Base-by-base conservation (phyloP, 2,888 invertebrate genomes). In the Drosophila cyrtoloma region DNA sequence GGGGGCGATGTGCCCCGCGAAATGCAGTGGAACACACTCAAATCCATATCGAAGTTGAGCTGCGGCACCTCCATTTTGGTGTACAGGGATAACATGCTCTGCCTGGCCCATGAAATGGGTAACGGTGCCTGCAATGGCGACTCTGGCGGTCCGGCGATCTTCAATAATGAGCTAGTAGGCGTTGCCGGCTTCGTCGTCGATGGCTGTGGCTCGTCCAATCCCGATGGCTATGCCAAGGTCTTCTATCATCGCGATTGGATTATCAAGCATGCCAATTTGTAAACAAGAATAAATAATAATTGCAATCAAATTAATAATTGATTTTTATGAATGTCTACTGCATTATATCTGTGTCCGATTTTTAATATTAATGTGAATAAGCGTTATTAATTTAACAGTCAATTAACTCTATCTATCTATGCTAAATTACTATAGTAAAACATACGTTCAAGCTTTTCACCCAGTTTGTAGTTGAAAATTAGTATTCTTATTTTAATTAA, bases 81-180 rank as follows among this genome's bases (percentile, higher is more conserved):
- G 59, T 66, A 51, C 42, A 77, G 50, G 16, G 77, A 80, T 7
- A 71, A 63, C 14, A 61, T 91, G 52, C 63, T 91, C 6, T 91
- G 91, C 14, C 70, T 91, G 73, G 86, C 78, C 10, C 91, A 91
- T 60, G 44, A 57, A 3, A 19, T 30, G 4, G 77, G 71, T 52
- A 84, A 91, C 72, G 92, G 92, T 19, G 91, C 90, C 37, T 92
- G 92, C 72, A 83, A 84, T 50, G 92, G 92, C 22, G 92, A 92
- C 67, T 92, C 91, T 10, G 92, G 92, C 28, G 92, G 92, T 50
- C 92, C 92, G 32, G 91, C 92, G 5, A 67, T 91, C 5, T 87
- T 79, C 22, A 80, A 89, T 16, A 77, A 76, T 0, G 78, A 92
- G 71, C 22, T 92, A 28, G 90, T 92, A 28, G 92, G 92, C 30